Evolutionary conservation across 2,888 invertebrate species (phyloP), one percentile per base, ranked within the genome.

Genomic region (Xestia sexstrigata): DNA sequence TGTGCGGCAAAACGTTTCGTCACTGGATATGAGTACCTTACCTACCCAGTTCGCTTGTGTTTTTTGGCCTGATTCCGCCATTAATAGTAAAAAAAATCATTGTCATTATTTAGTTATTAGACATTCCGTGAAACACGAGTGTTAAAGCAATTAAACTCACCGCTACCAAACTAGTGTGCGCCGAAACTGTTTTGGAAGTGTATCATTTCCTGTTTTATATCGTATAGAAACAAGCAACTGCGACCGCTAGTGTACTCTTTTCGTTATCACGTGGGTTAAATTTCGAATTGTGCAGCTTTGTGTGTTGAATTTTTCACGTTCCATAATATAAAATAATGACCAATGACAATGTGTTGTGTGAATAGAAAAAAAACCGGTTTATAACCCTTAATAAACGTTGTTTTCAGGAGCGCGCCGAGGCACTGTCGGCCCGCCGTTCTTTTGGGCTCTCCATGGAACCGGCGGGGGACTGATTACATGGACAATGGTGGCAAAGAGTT

Each of bases 191-290:
- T 93, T 91, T 91, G 89, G 88, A 92, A 93, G 93, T 94, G 93
- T 95, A 93, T 93, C 94, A 95, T 96, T 96, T 96, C 96, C 96
- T 96, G 96, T 95, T 94, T 94, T 93, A 90, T 94, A 94, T 94
- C 93, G 88, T 92, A 92, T 85, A 92, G 93, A 96, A 96, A 96
- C 96, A 96, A 96, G 95, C 94, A 93, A 95, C 94, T 95, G 93
- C 95, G 94, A 93, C 89, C 91, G 92, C 94, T 95, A 94, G 95
- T 93, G 92, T 93, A 95, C 93, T 94, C 93, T 94, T 94, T 95
- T 95, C 93, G 93, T 95, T 95, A 97, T 97, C 97, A 97, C 97
- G 97, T 97, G 97, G 97, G 96, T 95, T 92, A 94, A 94, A 94
- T 95, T 95, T 96, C 91, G 93, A 95, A 94, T 94, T 93, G 91